Evolutionary conservation across 2,888 invertebrate genomes (phyloP).

Genomic region (Melipona beecheii): DNA sequence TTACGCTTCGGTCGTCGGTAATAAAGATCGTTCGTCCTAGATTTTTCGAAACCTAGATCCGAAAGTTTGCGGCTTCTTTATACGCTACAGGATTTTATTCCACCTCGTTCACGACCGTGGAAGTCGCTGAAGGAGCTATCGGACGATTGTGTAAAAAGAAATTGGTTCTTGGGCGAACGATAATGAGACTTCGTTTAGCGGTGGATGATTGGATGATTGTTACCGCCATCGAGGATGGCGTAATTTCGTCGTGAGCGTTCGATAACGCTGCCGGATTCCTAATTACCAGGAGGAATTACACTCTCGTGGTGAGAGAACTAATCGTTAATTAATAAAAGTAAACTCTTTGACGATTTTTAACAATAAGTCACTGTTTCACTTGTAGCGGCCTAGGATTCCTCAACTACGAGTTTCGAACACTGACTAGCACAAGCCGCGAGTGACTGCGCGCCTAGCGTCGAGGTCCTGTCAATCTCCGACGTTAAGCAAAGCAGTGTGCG

Average conservation of each 20-base stretch:
- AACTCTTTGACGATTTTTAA: neutral
- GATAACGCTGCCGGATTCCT: neutral
- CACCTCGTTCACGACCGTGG: constrained; percentile 18
- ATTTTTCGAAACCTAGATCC: constrained; percentile 54
- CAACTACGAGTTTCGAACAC: no score
- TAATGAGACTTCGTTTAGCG: constrained; percentile 50
- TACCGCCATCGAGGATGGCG: constrained; percentile 33
- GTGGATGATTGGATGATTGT: constrained; percentile 48
- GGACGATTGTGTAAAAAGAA: constrained; percentile 55
- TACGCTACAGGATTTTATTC: constrained; percentile 40
- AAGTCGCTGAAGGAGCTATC: constrained; percentile 49
- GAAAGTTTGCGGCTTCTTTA: constrained; percentile 46
- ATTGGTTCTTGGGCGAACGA: constrained; percentile 53
- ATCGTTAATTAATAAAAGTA: neutral
- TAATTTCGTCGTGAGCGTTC: constrained; percentile 33
- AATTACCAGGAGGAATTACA: neutral
- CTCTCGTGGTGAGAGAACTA: neutral
- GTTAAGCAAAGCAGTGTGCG: no score
- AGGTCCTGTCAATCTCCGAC: no score
- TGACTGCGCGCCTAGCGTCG: no score
- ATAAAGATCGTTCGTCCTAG: no score
- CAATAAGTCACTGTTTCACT: no score
- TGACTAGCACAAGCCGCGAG: no score
- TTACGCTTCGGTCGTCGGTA: no score
- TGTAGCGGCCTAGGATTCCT: no score